Evolutionary conservation across 2,888 invertebrate genomes (phyloP).

Genomic region (Drosophila nr. perissopoda): DNA sequence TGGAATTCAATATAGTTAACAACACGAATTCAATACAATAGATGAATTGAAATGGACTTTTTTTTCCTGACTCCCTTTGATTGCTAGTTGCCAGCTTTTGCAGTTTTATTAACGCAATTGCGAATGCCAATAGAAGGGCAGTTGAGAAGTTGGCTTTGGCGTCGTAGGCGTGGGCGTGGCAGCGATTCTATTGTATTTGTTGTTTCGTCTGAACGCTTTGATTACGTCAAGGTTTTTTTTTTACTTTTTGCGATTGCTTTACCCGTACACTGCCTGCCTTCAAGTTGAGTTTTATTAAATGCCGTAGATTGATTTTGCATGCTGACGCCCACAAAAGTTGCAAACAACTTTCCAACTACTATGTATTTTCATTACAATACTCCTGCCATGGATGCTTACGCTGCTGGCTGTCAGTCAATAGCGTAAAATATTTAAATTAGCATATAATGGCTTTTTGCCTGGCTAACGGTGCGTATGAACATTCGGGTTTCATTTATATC

Average conservation of each 20-base stretch:
- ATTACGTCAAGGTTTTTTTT: slow-evolving; percentile 63
- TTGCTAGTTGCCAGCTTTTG: slow-evolving; percentile 46
- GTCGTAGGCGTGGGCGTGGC: neutral
- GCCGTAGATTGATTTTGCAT: slow-evolving; percentile 66
- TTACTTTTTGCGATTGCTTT: slow-evolving; percentile 46
- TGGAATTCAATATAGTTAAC: slow-evolving; percentile 12
- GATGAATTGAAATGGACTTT: slow-evolving; percentile 46
- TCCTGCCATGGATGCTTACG: slow-evolving; percentile 19
- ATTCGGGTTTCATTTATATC: slow-evolving; percentile 23
- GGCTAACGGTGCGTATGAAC: slow-evolving; percentile 48
- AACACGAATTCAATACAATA: slow-evolving; percentile 38
- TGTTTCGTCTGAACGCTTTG: slow-evolving; percentile 42
- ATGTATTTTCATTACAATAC: slow-evolving; percentile 72
- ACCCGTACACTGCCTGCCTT: slow-evolving; percentile 24
- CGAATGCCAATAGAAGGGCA: slow-evolving; percentile 22
- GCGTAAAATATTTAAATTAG: slow-evolving; percentile 71
- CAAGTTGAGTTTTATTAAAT: slow-evolving; percentile 68
- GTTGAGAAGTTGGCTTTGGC: slow-evolving; percentile 1
- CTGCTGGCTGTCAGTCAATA: slow-evolving; percentile 39
- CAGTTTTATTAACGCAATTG: slow-evolving; percentile 66
- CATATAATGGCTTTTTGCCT: slow-evolving; percentile 43
- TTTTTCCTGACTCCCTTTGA: slow-evolving; percentile 47
- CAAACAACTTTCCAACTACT: slow-evolving; percentile 51
- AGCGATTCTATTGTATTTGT: slow-evolving; percentile 37
- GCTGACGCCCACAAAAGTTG: slow-evolving; percentile 57